These are phyloP conservation scores for Ceuthmochares aereus DNA, from an alignment of 2,113 vertebrate species.

Conservation along the genomic window DNA sequence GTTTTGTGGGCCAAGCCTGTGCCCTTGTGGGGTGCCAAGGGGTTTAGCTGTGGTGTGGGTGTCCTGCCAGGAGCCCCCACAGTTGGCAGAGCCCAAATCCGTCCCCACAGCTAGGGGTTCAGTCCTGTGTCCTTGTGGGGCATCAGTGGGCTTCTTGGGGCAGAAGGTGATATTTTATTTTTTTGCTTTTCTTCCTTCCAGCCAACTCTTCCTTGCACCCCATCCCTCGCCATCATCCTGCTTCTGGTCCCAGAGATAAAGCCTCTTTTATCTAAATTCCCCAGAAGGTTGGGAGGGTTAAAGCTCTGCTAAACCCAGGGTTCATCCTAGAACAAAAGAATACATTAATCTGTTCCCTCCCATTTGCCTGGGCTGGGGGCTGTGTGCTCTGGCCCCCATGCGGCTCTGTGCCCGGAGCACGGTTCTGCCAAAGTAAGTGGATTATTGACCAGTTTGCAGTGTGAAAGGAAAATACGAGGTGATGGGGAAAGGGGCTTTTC, in stretches of 20 bases:
- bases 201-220: background rate
- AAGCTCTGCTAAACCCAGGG: background rate
- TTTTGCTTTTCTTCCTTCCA: background rate
- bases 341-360: background rate
- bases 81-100: background rate
- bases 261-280: background rate
- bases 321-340: constrained; percentile 46
- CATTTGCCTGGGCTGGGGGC: background rate
- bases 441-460: constrained; percentile 44
- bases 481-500: constrained; percentile 11
- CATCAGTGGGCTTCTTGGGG: fast-evolving
- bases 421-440: constrained; percentile 22
- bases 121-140: background rate
- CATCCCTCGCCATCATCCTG: background rate
- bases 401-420: background rate
- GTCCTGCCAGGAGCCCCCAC: background rate
- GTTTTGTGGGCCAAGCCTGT: background rate
- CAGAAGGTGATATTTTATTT: background rate
- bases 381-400: background rate
- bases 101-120: background rate
- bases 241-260: background rate
- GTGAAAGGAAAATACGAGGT: background rate
- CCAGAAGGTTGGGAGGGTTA: background rate
- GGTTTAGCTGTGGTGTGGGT: fast-evolving
- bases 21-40: background rate